A percentile compares a stretch with the other conserved stretches of the same genome.
Evolutionary conservation across 2,888 invertebrate genomes (phyloP).

Genomic region (Papilio protenor): DNA sequence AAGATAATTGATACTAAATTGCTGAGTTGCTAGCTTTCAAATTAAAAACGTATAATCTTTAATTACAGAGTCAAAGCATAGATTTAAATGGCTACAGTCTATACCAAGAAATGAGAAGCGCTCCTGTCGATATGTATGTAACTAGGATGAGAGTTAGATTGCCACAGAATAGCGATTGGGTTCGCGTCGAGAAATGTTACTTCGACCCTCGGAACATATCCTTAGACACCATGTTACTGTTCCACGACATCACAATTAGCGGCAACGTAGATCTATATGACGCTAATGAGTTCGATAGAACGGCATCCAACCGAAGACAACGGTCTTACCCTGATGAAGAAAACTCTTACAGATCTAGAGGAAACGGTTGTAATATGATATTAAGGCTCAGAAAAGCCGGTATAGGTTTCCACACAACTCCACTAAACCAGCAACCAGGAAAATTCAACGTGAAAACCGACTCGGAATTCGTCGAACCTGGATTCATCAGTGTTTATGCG

Average conservation of each 20-base stretch:
- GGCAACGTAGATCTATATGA: constrained; percentile 88
- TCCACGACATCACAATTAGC: constrained; percentile 91
- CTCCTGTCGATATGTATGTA: constrained; percentile 88
- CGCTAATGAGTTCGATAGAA: constrained; percentile 72
- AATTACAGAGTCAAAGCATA: constrained; percentile 78
- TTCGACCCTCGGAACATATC: constrained; percentile 90
- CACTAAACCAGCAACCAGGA: constrained; percentile 87
- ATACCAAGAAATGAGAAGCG: constrained; percentile 85
- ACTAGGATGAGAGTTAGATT: constrained; percentile 88
- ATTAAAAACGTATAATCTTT: constrained; percentile 33
- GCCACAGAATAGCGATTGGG: constrained; percentile 87
- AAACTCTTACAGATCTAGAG: constrained; percentile 67
- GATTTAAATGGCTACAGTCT: constrained; percentile 87
- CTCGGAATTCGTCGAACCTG: constrained; percentile 93
- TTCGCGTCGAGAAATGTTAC: constrained; percentile 89
- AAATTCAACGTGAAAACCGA: constrained; percentile 91
- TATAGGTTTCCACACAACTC: constrained; percentile 90
- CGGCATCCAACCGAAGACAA: constrained; percentile 62
- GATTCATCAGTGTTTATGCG: constrained; percentile 93
- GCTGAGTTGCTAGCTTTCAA: not conserved
- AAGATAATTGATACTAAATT: not conserved
- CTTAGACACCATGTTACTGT: constrained; percentile 89
- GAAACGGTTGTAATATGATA: constrained; percentile 90
- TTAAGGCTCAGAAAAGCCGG: constrained; percentile 90
- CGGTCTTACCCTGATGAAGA: constrained; percentile 75